Conservation (phyloP, 2,113 vertebrate genomes). For the Brachyistius frenatus region DNA sequence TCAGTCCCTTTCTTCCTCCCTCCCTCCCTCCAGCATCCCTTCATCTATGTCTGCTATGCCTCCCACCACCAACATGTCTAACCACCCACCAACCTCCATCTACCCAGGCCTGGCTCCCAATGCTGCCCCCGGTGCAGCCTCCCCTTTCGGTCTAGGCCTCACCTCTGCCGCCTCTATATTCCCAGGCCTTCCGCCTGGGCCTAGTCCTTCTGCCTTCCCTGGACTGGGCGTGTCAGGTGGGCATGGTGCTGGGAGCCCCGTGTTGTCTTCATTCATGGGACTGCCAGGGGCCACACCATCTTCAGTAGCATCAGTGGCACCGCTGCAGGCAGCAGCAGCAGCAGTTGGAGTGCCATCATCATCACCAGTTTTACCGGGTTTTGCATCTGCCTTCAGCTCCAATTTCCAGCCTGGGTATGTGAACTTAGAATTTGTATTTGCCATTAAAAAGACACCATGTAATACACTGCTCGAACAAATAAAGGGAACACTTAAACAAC, state of each 20-base stretch:
- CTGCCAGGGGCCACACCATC: conserved; percentile 88
- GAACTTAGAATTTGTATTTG: not conserved
- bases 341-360: conserved; percentile 86
- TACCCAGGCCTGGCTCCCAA: conserved; percentile 87
- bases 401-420: conserved; percentile 94
- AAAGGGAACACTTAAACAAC: too few relatives aligned
- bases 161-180: conserved; percentile 91
- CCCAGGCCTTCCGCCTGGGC: conserved; percentile 83
- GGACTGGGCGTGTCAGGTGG: conserved; percentile 91
- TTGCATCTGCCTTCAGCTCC: conserved; percentile 97
- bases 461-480: too few relatives aligned
- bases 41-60: conserved; percentile 72
- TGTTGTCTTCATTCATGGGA: conserved; percentile 93
- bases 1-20: conserved; percentile 84
- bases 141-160: conserved; percentile 91
- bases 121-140: conserved; percentile 71
- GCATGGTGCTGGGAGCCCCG: conserved; percentile 88
- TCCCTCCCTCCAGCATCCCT: conserved; percentile 82
- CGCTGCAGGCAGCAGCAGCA: conserved; percentile 86
- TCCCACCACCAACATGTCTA: conserved; percentile 67
- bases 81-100: conserved; percentile 74
- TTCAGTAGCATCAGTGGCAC: conserved; percentile 90
- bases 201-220: conserved; percentile 88
- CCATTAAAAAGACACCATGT: not conserved
- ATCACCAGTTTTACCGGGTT: conserved; percentile 93